Conservation (phyloP, 2,888 invertebrate species). For the Diabrotica balteata region DNA sequence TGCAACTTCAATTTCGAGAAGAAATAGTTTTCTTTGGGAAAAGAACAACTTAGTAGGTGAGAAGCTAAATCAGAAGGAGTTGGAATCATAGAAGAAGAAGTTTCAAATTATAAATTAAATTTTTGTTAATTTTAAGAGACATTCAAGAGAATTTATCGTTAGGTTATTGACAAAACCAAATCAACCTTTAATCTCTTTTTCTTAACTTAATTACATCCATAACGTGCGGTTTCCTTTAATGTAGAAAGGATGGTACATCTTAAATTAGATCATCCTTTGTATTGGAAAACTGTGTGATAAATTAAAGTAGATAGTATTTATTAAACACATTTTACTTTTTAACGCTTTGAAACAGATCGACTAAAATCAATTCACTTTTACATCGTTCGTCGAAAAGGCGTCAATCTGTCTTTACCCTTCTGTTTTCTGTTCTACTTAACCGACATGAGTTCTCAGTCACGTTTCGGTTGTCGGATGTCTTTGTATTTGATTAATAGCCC, state of each 20-base stretch:
- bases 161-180: neutral
- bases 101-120: too few relatives aligned
- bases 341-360: neutral
- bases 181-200: neutral
- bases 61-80: too few relatives aligned
- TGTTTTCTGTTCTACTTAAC: constrained; percentile 55
- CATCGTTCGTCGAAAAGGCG: constrained; percentile 42
- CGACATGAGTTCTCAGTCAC: constrained; percentile 57
- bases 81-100: too few relatives aligned
- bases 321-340: neutral
- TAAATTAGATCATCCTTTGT: too few relatives aligned
- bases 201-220: neutral
- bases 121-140: too few relatives aligned
- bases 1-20: too few relatives aligned
- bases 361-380: constrained; percentile 19
- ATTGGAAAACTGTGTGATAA: neutral
- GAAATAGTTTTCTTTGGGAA: too few relatives aligned
- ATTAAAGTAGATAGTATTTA: neutral
- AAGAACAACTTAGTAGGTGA: too few relatives aligned
- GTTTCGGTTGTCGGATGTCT: constrained; percentile 58
- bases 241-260: too few relatives aligned
- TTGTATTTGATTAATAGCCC: constrained; percentile 57
- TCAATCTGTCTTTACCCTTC: constrained; percentile 56
- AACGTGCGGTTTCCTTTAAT: too few relatives aligned
- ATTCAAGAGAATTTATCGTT: too few relatives aligned